Conservation (phyloP, 2,888 invertebrate genomes). For the Lobophora halterata region DNA sequence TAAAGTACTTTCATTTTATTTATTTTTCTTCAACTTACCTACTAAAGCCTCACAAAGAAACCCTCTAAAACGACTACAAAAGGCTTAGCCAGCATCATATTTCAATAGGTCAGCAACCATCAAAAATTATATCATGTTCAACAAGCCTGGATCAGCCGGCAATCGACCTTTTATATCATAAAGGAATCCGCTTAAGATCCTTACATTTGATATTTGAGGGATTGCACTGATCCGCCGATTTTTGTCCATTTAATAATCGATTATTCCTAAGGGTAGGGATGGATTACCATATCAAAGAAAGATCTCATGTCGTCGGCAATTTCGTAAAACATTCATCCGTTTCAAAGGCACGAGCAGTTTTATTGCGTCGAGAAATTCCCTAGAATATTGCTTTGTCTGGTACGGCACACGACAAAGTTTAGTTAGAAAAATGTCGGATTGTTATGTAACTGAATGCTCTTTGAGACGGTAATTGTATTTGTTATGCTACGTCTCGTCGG, state of each 20-base stretch:
- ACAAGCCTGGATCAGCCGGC: slow-evolving; percentile 38
- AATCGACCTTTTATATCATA: slow-evolving; percentile 54
- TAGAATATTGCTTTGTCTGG: slow-evolving; percentile 40
- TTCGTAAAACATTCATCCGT: slow-evolving; percentile 61
- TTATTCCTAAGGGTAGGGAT: slow-evolving; percentile 61
- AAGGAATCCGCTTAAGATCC: slow-evolving; percentile 59
- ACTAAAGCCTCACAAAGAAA: slow-evolving; percentile 18
- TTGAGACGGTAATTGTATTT: slow-evolving; percentile 14
- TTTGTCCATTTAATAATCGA: slow-evolving; percentile 76
- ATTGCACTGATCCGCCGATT: slow-evolving; percentile 57
- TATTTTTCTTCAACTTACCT: too few relatives aligned
- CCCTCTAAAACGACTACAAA: slow-evolving; percentile 16
- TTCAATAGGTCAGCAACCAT: slow-evolving; percentile 30
- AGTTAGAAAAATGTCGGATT: slow-evolving; percentile 24
- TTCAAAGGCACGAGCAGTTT: slow-evolving; percentile 49
- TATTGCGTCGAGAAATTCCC: slow-evolving; percentile 47
- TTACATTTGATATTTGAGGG: slow-evolving; percentile 51
- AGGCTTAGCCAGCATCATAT: slow-evolving; percentile 28
- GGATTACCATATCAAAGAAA: slow-evolving; percentile 78
- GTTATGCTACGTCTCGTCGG: too few relatives aligned
- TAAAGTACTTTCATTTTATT: too few relatives aligned
- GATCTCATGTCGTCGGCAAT: slow-evolving; percentile 67
- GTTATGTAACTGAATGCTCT: slow-evolving; percentile 13
- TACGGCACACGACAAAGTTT: slow-evolving; percentile 35
- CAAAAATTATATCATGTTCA: slow-evolving; percentile 33